Base-by-base conservation (phyloP, 30 jellyfish, hydroid and myxozoan genomes). In the Aurelia aurita region DNA sequence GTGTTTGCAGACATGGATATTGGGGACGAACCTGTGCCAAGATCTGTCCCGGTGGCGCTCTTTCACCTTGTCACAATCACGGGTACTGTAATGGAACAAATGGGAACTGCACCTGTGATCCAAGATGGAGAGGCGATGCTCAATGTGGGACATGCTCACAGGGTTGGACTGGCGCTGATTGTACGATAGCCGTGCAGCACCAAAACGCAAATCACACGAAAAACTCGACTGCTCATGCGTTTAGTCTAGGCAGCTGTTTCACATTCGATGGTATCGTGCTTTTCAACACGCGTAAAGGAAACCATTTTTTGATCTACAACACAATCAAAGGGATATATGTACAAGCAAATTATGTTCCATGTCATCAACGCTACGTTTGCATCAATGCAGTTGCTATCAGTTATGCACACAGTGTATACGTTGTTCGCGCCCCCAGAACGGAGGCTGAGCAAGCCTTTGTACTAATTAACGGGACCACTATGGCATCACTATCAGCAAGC, bases 41-140 rank as follows among this genome's bases (percentile, higher is more conserved):
- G 3, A n/a, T 31, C 4, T 84, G 93, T 47, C 93, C 93, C 5
- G 93, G 93, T 0, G 93, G 93, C 6, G 64, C 93, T 6, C 66
- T 69, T 5, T 18, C 80, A 4, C 93, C 93, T 8, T 84, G 93
- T 51, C 26, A 47, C 29, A 71, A 59, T 45, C 93, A 84, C 39
- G 93, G 93, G 2, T 34, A 60, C 31, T 84, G 93, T 43, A 46
- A 69, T 32, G 64, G 75, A 26, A 55, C 82, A 26, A 69, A 80
- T 43, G 93, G 93, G 1, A 44, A 31, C 16, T 84, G 93, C 68
- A 70, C 63, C 8, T 84, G 93, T 64, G 93, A 84, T 26, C 72
- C 87, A 71, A 84, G 93, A 73, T 84, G 93, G 93, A 47, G 87
- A 18, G 93, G 93, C 2, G 87, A 84, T 26, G 32, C 58, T 32